Base-by-base conservation (phyloP, 2,113 vertebrate species). In the Fregata magnificens region DNA sequence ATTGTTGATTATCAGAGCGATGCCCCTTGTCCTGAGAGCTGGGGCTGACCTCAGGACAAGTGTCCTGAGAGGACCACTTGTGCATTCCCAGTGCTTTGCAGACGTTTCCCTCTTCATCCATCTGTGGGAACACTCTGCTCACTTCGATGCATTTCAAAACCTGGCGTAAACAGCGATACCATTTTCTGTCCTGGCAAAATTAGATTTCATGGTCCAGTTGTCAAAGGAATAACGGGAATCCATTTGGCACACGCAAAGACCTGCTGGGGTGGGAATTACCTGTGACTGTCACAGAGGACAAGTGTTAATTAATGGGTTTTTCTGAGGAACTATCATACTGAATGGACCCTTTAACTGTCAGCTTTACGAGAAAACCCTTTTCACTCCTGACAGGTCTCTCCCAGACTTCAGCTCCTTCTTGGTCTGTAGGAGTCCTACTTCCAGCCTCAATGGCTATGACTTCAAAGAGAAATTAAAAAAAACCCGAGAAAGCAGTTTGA, bases 291-390 rank as follows among this genome's bases (percentile, higher is more conserved):
- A 71, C 34, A 63, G 90, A 62, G 52, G 82, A 82, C 56, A 84
- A 66, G 84, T 36, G 91, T 80, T 96, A 95, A 97, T 95, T 93
- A 87, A 70, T 31, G 25, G 16, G 4, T 55, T 73, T 65, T 92
- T 76, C 80, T 85, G 74, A 56, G 66, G 69, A 70, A 31, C 13
- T 87, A 40, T 42, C 61, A 26, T 26, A 32, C 17, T 29, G 56
- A 71, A 63, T 11, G 47, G 49, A 21, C 34, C 40, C 20, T 65
- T 69, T 42, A 70, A 44, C 49, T 91, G 66, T 65, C 65, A 66
- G 58, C 55, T 81, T 25, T 19, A 52, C 0, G 6, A 82, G 52
- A 93, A 95, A 95, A 84, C 6, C 14, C 28, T 91, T 91, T 82
- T 50, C 32, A 29, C 13, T 81, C 47, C 47, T 90, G 69, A 67